Evolutionary conservation across 2,113 vertebrate species (phyloP), one percentile per base, ranked within the genome.

Genomic region (Alligator sinensis): DNA sequence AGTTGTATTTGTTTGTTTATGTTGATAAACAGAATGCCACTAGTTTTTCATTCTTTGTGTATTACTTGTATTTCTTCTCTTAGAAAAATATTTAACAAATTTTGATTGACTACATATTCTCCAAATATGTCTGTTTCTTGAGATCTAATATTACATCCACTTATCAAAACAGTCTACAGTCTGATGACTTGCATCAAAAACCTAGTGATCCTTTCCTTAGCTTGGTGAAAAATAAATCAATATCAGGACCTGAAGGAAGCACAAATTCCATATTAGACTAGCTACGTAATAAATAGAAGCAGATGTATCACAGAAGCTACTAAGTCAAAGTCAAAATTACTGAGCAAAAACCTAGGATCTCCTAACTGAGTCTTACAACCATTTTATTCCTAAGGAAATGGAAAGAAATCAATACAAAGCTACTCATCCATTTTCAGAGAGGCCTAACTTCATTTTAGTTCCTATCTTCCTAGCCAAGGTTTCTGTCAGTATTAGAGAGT

Each of bases 351-450:
- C 25, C 68, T 70, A 38, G 28, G 79, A 84, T 34, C 85, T 94
- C 54, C 80, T 82, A 72, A 89, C 74, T 63, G 57, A 93, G 30
- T 59, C 83, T 92, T 90, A 22, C 0, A 80, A 87, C 47, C 78
- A 84, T 97, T 94, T 62, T 61, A 93, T 95, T 95, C 66, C 78
- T 86, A 72, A 96, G 76, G 80, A 93, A 92, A 89, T 80, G 54
- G 95, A 87, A 89, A 92, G 80, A 91, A 95, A 97, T 96, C 93
- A 89, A 95, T 93, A 91, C 78, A 77, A 92, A 94, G 84, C 83
- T 89, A 89, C 19, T 92, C 74, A 95, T 92, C 93, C 30, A 25
- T 95, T 97, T 97, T 92, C 84, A 89, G 27, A 77, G 72, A 92
- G 83, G 2, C 61, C n/a, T 8, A 84, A 61, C 81, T 93, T 94